Base-by-base conservation (phyloP, 2,797 vertebrate species). In the Pteropus rufus region DNA sequence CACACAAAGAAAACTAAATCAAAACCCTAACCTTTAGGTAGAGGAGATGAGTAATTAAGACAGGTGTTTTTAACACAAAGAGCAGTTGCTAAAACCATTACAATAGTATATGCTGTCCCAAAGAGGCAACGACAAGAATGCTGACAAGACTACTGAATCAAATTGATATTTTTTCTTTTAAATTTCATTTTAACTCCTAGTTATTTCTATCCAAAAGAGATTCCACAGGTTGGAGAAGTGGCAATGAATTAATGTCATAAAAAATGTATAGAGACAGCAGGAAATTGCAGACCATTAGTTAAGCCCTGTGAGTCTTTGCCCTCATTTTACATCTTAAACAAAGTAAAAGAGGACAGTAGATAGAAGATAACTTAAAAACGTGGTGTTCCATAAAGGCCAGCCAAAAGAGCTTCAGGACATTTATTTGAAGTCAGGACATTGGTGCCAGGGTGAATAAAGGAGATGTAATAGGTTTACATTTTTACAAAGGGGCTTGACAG, bases 291-390 rank as follows among this genome's bases (percentile, higher is more conserved):
- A 70, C 86, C 95, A 96, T 97, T 96, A 96, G 92, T 96, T 96
- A 96, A 96, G 92, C 49, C 92, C 84, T 6, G n/a, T 93, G 95
- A 95, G 93, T 94, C 96, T 97, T 93, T 97, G 92, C 97, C 97
- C 97, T 98, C 82, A 97, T 97, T 98, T 97, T 95, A 95, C 87
- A 96, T 97, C 95, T 97, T 97, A 97, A 97, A 96, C 95, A 91
- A 97, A 96, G 96, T 89, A 91, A 92, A 91, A 92, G 93, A 91
- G 44, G 85, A 89, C 70, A 89, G 92, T 89, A 60, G 96, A 97
- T 65, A 70, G 97, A 91, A 96, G 85, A 95, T 89, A 96, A 91
- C 97, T 96, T 92, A 49, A 93, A 95, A 96, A 97, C 87, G 93
- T 91, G 86, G 94, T 93, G 34, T 80, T 95, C 87, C 26, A 29